These are phyloP conservation scores for Pseudochirops cupreus DNA, from an alignment of 2,797 vertebrate genomes.

Conservation along the genomic window DNA sequence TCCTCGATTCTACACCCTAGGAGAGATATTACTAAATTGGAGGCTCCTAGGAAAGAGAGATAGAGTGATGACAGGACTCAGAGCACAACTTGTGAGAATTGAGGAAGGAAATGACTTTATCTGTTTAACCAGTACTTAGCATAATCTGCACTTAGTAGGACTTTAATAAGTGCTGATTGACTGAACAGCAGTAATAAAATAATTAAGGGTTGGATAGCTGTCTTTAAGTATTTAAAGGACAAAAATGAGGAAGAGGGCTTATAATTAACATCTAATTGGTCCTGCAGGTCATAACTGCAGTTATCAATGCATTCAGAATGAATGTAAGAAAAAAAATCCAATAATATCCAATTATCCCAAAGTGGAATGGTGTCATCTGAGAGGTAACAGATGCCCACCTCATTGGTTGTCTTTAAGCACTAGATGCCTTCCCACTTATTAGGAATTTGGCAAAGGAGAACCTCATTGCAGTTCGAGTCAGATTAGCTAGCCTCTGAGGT, in stretches of 20 bases:
- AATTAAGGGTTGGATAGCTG: neutral
- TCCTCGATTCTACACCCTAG: neutral
- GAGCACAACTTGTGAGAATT: neutral
- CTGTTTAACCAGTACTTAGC: neutral
- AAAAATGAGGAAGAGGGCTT: neutral
- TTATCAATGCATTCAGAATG: neutral
- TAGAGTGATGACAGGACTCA: neutral
- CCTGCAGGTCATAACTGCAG: neutral
- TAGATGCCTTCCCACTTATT: neutral
- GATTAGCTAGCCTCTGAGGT: neutral
- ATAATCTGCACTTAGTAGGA: neutral
- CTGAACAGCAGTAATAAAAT: neutral
- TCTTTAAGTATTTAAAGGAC: neutral
- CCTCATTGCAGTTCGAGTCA: neutral
- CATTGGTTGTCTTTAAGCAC: neutral
- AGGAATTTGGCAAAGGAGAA: neutral
- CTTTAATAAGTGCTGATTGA: neutral
- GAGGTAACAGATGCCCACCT: neutral
- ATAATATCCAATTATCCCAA: neutral
- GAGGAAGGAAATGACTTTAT: neutral
- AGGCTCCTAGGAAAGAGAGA: neutral
- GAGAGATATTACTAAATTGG: neutral
- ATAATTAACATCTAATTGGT: neutral
- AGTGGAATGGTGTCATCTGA: neutral
- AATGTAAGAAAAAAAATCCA: neutral